These are phyloP conservation scores for Lasioglossum marginatum DNA, from an alignment of 2,888 invertebrate species.

Conservation along the genomic window DNA sequence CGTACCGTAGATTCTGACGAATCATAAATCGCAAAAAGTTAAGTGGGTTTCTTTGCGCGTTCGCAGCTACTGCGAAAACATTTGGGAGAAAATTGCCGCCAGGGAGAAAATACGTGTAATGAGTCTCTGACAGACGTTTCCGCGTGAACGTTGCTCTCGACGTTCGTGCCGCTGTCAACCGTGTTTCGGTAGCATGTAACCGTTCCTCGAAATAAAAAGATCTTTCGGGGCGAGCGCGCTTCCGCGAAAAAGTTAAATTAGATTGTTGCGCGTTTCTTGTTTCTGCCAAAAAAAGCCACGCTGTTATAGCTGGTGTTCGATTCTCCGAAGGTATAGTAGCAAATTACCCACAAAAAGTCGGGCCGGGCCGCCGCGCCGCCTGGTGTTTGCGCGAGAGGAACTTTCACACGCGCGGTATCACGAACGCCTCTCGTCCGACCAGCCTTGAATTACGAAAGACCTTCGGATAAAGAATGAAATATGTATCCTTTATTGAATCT, in stretches of 20 bases:
- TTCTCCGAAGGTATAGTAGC: background rate
- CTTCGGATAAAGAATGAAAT: slow-evolving; percentile 73
- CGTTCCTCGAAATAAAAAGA: background rate
- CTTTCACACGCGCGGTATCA: slow-evolving; percentile 39
- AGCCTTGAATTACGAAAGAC: slow-evolving; percentile 70
- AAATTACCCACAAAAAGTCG: background rate
- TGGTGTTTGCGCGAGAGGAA: slow-evolving; percentile 37
- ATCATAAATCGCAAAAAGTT: slow-evolving; percentile 6
- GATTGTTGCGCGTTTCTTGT: background rate
- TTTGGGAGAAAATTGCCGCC: background rate
- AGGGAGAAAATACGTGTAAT: background rate
- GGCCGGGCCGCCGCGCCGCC: background rate
- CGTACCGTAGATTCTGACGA: slow-evolving; percentile 1
- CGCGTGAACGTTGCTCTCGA: background rate
- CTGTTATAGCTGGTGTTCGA: background rate
- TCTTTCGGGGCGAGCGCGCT: background rate
- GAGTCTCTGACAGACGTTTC: background rate
- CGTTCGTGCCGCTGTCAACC: background rate
- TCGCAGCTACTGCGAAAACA: background rate
- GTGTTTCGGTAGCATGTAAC: background rate
- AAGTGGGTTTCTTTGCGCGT: background rate
- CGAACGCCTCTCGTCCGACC: slow-evolving; percentile 13
- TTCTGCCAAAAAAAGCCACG: background rate
- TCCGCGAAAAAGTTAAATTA: background rate
- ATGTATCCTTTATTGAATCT: slow-evolving; percentile 73